Conservation (phyloP, 2,888 invertebrate species). For the Melinopterus prodromus region DNA sequence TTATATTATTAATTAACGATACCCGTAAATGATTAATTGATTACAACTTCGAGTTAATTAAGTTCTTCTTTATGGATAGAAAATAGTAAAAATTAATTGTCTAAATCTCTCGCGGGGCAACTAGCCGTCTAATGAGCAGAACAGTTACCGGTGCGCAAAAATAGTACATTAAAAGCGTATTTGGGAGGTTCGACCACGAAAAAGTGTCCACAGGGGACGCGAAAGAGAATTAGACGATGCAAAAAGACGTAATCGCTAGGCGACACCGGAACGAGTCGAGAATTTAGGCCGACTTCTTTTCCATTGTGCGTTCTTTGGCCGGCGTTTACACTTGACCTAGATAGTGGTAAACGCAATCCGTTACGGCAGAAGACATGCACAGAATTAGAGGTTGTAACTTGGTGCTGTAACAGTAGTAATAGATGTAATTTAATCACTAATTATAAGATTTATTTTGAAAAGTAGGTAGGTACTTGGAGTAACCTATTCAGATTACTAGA, state of each 20-base stretch:
- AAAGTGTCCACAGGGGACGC: constrained; percentile 6
- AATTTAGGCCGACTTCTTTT: constrained; percentile 23
- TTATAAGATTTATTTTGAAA: not conserved
- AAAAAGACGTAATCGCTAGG: constrained; percentile 12
- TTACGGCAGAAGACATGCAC: constrained; percentile 15
- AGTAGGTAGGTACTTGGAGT: not conserved
- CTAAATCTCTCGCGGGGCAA: not conserved
- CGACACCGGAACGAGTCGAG: constrained; percentile 22
- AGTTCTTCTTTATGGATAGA: not conserved
- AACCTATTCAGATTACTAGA: not conserved
- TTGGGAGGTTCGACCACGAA: not conserved
- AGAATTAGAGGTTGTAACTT: not conserved
- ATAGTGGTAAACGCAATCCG: constrained; percentile 20
- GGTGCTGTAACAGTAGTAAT: constrained; percentile 4
- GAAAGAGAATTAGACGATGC: constrained; percentile 13
- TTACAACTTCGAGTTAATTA: not conserved
- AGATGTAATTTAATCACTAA: not conserved
- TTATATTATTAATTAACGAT: not conserved
- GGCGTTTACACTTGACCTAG: constrained; percentile 23
- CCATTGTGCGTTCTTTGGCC: constrained; percentile 16
- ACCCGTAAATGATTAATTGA: not conserved
- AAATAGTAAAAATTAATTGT: not conserved
- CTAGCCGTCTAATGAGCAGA: not conserved
- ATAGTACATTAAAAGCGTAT: not conserved
- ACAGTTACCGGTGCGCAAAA: constrained; percentile 5